Evolutionary conservation across 2,888 invertebrate species (phyloP), one percentile per base, ranked within the genome.

Genomic region (Parnassius apollo): DNA sequence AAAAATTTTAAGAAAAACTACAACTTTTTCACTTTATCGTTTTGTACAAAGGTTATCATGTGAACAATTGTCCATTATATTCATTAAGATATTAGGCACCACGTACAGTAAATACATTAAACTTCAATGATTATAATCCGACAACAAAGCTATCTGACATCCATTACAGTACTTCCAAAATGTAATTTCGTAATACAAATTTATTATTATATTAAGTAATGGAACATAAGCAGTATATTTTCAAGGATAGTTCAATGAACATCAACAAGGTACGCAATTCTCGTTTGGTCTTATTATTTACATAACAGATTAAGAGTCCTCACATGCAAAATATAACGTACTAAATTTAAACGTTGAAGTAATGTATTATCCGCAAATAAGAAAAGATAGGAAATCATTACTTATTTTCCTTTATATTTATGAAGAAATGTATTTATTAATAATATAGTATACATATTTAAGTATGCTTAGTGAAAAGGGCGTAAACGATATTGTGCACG

Each of bases 41-140:
- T 60, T 42, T 53, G 42, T 49, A 57, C 61, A 50, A 22, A 55
- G 54, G 49, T 60, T 60, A 42, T 60, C 55, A 49, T 55, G 55
- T 49, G 50, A 55, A 85, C 82, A 84, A 80, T 77, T 72, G 70
- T 66, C 78, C 80, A 78, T 80, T 83, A 76, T 81, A 69, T 7
- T 35, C 7, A 35, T 45, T 60, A 45, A 45, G 45, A 45, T 2
- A 10, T 35, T 35, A 35, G 35, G 35, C 7, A 35, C 7, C 35
- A 35, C 35, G 35, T 35, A 35, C 7, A 35, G 35, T 35, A 35
- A 35, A 35, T 35, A 35, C 35, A 35, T 35, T 35, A 35, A 7
- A 35, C 35, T 7, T 35, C 4, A 35, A 35, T 35, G 35, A 35
- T 25, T 25, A 25, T 25, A 25, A 25, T 25, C 62, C 56, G 44